Base-by-base conservation (phyloP, 2,888 invertebrate genomes). In the Cremastinae sp. region DNA sequence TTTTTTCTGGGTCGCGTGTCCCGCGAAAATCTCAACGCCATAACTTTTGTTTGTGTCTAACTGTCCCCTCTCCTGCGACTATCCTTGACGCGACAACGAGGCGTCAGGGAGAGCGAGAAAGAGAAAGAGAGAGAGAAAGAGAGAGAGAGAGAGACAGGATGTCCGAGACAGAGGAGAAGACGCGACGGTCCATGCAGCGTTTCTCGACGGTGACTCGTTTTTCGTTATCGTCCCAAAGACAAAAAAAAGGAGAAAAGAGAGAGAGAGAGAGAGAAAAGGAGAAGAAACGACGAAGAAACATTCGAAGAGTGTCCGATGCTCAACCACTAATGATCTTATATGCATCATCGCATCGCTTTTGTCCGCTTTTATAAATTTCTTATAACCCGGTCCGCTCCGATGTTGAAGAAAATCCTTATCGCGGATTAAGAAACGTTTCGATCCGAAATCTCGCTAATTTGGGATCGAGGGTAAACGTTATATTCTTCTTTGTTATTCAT, bases 181-280 rank as follows among this genome's bases (percentile, higher is more conserved):
- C 61, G 61, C 61, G 75, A 18, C 72, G 47, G 58, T 65, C 59
- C 49, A 28, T 28, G 28, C 28, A 56, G 69, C 64, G 64, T 73
- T 73, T 76, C 43, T 73, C 71, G 62, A 54, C 69, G 77, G 49
- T 70, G 77, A 74, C 74, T 74, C 70, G 74, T 64, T 62, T 74
- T 74, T 74, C 74, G 61, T 77, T 72, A 76, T 76, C 72, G 62
- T 38, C 3, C n/a, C 56, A 41, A 49, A 59, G 66, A 38, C 28
- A 14, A 43, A 43, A 61, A 59, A 58, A 68, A 68, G 10, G 22
- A 28, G 12, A n/a, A 53, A 22, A 49, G 8, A 41, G 9, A 28
- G n/a, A 65, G 18, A 45, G 18, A 20, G 20, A 20, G 16, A 45
- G 7, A 61, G 28, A 43, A 36, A 64, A 43, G 34, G 34, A 62